These are phyloP conservation scores for Nemoura dubitans DNA, from an alignment of 2,888 invertebrate species.

Conservation along the genomic window DNA sequence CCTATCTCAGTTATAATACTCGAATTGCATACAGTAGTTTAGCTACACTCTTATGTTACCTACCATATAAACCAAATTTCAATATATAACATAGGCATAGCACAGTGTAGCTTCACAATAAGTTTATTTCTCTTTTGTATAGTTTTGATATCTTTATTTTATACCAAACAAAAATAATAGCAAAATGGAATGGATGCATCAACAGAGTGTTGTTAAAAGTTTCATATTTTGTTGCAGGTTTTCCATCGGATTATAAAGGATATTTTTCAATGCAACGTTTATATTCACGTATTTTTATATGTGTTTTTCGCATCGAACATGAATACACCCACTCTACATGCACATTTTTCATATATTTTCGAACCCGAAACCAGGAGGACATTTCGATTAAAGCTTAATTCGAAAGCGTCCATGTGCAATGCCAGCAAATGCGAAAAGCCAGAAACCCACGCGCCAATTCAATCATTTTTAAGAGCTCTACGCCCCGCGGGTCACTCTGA, in stretches of 20 bases:
- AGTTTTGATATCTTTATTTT: too few species aligned
- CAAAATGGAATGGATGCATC: too few species aligned
- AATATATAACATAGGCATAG: too few species aligned
- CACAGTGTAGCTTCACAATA: too few species aligned
- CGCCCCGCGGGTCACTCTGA: neutral
- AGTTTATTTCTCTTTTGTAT: too few species aligned
- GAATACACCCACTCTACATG: neutral
- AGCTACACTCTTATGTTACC: too few species aligned
- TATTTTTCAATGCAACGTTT: neutral
- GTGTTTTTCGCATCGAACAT: neutral
- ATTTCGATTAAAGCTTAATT: neutral
- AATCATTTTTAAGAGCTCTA: conserved; percentile 33
- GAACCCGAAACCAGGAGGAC: neutral
- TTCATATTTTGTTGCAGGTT: neutral
- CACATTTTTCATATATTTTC: neutral
- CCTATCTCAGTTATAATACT: neutral
- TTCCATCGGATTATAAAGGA: neutral
- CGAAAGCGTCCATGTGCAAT: neutral
- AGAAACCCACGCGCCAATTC: neutral
- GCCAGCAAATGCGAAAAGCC: neutral
- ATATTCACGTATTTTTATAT: neutral
- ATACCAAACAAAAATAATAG: too few species aligned
- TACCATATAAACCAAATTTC: neutral
- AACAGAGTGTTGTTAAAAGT: neutral
- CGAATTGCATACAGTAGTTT: too few species aligned